Evolutionary conservation across 2,797 vertebrate species (phyloP), one percentile per base, ranked within the genome.

Genomic region (Ambastaia sidthimunki): DNA sequence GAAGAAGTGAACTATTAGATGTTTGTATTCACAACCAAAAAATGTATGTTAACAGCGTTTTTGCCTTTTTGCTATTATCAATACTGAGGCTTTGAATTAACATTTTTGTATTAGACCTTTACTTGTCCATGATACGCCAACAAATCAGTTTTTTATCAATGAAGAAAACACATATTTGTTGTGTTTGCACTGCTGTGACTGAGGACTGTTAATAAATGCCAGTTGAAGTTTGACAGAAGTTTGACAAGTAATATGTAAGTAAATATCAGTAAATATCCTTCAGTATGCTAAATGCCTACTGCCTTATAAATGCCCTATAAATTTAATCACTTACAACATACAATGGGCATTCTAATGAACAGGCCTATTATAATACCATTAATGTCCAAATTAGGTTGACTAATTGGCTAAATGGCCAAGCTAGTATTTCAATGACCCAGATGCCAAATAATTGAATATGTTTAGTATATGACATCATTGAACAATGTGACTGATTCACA

Each of bases 21-120:
- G 69, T 80, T 80, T 65, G 69, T 80, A 63, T 62, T 78, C 28
- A 60, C 54, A 62, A 78, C 76, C 68, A 71, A 71, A 78, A 78
- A 19, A 57, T 57, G 65, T 76, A 59, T 57, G 25, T 60, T 60
- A 71, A 50, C 18, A 52, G 67, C 23, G 23, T 70, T 70, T 70
- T 67, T 76, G 74, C 73, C 47, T 74, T 74, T 70, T 78, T 28
- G 48, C 48, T 21, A 28, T 71, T 59, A 71, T 71, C 12, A 41
- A 52, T 28, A 41, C 57, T 62, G 0, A 62, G n/a, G 41, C 55
- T 71, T 71, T 79, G 60, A 57, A 16, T 73, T 37, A 31, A 71
- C 55, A 28, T 80, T 71, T 71, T 78, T 71, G 66, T 52, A 78
- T 44, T 37, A 21, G 21, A 71, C 23, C 23, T 76, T 68, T 21